Evolutionary conservation across 2,113 vertebrate species (phyloP).

Genomic region (Serilophus lunatus): DNA sequence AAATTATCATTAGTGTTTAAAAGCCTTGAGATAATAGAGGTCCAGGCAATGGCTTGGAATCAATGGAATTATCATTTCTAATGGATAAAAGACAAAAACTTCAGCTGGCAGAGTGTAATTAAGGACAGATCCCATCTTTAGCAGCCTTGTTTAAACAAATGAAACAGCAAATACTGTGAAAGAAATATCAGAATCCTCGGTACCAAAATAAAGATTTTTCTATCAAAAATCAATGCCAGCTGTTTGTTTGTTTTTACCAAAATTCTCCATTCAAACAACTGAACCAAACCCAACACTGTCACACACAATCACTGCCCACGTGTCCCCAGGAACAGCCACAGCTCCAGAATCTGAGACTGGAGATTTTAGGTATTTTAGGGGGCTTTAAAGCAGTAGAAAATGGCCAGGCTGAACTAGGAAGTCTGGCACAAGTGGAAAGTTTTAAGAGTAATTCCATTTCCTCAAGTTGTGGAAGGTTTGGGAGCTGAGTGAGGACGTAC

Average conservation of each 20-base stretch:
- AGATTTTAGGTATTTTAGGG: fast-evolving
- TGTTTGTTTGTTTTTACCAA: neutral
- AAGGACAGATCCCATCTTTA: neutral
- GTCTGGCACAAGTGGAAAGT: neutral
- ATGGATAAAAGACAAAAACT: neutral
- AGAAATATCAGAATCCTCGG: neutral
- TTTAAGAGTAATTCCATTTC: neutral
- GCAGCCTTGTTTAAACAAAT: neutral
- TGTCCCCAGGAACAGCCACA: neutral
- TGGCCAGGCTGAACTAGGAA: neutral
- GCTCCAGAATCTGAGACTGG: neutral
- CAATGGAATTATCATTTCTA: neutral
- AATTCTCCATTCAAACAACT: neutral
- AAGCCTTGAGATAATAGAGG: neutral
- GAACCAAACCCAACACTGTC: neutral
- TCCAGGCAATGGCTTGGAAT: neutral
- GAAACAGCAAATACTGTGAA: neutral
- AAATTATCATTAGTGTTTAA: neutral
- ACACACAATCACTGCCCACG: fast-evolving
- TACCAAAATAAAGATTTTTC: neutral
- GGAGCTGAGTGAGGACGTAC: neutral
- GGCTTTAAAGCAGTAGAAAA: neutral
- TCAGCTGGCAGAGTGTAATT: neutral
- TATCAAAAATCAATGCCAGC: neutral
- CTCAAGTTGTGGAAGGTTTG: neutral